phyloP scores from a whole-genome alignment of 2,888 invertebrate genomes.

The Callosobruchus maculatus region DNA sequence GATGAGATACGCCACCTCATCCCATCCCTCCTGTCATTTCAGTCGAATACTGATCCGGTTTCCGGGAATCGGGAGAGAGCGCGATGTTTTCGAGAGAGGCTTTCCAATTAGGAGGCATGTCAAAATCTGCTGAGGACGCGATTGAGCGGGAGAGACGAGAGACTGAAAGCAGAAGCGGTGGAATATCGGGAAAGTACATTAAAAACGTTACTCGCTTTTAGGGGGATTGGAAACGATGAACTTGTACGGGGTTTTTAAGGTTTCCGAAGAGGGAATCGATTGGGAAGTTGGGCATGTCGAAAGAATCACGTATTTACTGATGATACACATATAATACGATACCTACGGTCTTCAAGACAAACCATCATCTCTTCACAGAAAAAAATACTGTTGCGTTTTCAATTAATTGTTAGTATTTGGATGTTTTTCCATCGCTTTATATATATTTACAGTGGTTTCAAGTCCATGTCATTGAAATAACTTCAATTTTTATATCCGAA shows the following conservation, averaged over 20 bases:
- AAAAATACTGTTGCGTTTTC: too few relatives aligned
- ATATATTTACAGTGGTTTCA: too few relatives aligned
- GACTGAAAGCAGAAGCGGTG: not conserved
- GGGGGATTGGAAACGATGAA: not conserved
- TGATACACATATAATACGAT: too few relatives aligned
- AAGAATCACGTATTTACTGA: too few relatives aligned
- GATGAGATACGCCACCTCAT: not conserved
- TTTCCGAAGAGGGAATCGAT: not conserved
- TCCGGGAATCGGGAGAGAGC: not conserved
- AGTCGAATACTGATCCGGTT: not conserved
- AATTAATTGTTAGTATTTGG: too few relatives aligned
- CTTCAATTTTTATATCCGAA: too few relatives aligned
- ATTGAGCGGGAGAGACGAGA: not conserved
- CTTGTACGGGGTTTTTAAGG: not conserved
- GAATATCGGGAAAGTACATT: not conserved
- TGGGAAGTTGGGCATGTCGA: not conserved
- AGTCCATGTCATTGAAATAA: too few relatives aligned
- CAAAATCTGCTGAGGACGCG: not conserved
- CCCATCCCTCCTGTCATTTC: not conserved
- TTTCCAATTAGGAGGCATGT: not conserved
- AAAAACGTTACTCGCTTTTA: not conserved
- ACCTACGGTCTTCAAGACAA: too few relatives aligned
- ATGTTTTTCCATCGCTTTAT: too few relatives aligned
- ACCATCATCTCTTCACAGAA: too few relatives aligned
- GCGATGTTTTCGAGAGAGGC: not conserved